Evolutionary conservation across 2,797 vertebrate genomes (phyloP), one percentile per base, ranked within the genome.

Genomic region (Hydrocynus forskahlii): DNA sequence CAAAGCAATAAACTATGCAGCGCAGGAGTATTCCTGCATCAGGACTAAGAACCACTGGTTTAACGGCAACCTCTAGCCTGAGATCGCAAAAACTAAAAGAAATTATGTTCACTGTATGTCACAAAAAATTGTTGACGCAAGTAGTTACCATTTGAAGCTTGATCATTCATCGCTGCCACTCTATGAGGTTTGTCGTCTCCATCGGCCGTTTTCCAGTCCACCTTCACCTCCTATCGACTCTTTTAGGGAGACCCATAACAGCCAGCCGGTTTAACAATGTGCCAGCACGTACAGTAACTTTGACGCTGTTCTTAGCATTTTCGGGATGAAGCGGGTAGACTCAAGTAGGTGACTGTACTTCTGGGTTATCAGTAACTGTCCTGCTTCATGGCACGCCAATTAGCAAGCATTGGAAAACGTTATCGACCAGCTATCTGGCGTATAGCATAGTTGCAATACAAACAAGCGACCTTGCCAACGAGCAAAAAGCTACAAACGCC

Each of bases 111-210:
- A 62, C 8, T 16, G 3, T 21, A 12, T n/a, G 25, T 19, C 14
- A 48, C 9, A 40, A 16, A 9, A 50, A 50, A 38, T 45, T 7
- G 6, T 70, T 23, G 2, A 38, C 4, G 9, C 43, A 54, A 25
- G 25, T 74, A 73, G 62, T 88, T 84, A 89, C 88, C 88, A 88
- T 89, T 85, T 85, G 88, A 81, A 74, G 81, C 50, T 21, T 77
- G 66, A 75, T 80, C 78, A 85, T 86, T 89, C 84, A 84, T 78
- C 82, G 76, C 29, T 60, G 76, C 64, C 57, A 67, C 48, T 84
- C 64, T 64, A 64, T 66, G 16, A 12, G 50, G 75, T 82, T 43
- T 40, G 21, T 43, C 54, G 78, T 82, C 19, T 63, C 68, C 83
- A 84, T 79, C 75, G 63, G 62, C 21, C 63, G 57, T 81, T 48